Percentiles rank a stretch among this genome's conserved stretches.
These are phyloP conservation scores for Macrochelys suwanniensis DNA, from an alignment of 2,797 vertebrate genomes.

Conservation along the genomic window DNA sequence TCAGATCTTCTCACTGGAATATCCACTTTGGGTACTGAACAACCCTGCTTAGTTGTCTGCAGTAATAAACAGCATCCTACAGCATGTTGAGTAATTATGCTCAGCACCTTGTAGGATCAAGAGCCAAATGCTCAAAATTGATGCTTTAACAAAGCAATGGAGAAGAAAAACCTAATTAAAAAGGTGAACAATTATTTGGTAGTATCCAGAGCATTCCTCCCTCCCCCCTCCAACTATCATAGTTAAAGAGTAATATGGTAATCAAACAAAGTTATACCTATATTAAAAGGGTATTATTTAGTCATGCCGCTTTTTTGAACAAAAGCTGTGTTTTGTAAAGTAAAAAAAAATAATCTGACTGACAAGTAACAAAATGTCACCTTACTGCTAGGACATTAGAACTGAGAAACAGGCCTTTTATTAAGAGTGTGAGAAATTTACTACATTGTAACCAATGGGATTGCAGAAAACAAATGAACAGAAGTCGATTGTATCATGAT, in stretches of 20 bases:
- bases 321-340: background rate
- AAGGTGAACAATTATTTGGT: background rate
- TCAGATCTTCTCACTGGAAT: background rate
- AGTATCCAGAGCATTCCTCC: background rate
- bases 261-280: background rate
- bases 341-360: rapidly evolving
- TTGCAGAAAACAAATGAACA: background rate
- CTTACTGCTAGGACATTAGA: background rate
- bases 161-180: background rate
- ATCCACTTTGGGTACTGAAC: background rate
- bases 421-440: background rate
- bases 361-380: background rate
- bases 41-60: background rate
- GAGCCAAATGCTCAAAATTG: background rate
- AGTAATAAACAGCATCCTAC: background rate
- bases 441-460: background rate
- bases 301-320: background rate
- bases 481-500: background rate
- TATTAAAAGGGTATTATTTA: background rate
- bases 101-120: background rate
- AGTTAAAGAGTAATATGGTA: background rate
- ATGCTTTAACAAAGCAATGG: background rate
- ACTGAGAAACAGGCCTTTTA: background rate
- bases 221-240: background rate
- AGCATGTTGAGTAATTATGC: background rate